Percentiles rank a stretch among this genome's conserved stretches.
Conservation (phyloP, 2,888 invertebrate species). For the Microplitis deprimator region DNA sequence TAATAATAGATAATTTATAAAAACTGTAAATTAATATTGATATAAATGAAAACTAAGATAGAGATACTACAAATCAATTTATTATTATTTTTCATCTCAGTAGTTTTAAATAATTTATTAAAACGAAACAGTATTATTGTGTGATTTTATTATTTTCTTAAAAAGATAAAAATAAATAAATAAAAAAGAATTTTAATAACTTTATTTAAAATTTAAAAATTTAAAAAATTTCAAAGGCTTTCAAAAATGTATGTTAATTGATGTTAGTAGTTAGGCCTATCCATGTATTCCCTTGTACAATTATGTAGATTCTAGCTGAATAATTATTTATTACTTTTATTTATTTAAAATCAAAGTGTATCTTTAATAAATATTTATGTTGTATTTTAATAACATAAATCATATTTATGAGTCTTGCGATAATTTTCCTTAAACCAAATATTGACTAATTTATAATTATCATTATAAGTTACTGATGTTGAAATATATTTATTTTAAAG, state of each 20-base stretch:
- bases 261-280: slow-evolving; percentile 51
- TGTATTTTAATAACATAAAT: neutral
- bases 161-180: neutral
- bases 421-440: neutral
- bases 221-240: slow-evolving; percentile 44
- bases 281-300: neutral
- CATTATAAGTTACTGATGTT: neutral
- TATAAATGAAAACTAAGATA: neutral
- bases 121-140: slow-evolving; percentile 62
- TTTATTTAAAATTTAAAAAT: slow-evolving; percentile 15
- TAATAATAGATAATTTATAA: slow-evolving; percentile 9
- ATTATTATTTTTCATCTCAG: neutral
- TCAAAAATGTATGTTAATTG: slow-evolving; percentile 54
- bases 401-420: neutral
- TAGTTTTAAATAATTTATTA: slow-evolving; percentile 4
- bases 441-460: neutral
- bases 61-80: too few relatives aligned
- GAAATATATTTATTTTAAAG: neutral
- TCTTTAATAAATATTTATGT: neutral
- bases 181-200: slow-evolving; percentile 2
- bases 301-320: slow-evolving; percentile 32
- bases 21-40: slow-evolving; percentile 9
- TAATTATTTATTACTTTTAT: neutral
- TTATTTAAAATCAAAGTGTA: neutral
- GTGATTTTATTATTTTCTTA: slow-evolving; percentile 52